Base-by-base conservation (phyloP, 2,113 vertebrate species). In the Apus apus region DNA sequence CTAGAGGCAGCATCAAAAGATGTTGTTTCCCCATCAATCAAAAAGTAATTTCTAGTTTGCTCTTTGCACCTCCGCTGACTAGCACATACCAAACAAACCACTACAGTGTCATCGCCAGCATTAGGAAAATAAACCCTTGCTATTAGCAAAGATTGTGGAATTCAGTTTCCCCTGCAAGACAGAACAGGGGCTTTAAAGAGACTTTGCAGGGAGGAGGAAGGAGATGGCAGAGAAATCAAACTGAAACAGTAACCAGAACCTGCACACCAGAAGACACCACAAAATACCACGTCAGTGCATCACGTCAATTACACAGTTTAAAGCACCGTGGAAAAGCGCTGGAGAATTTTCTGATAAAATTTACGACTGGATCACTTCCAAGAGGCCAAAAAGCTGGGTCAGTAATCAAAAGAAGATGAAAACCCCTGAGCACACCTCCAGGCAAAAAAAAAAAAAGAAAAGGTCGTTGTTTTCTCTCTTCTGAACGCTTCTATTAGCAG, bases 21-120 rank as follows among this genome's bases (percentile, higher is more conserved):
- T 78, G 48, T 79, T 87, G 45, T 56, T 81, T 71, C 50, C 30
- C 53, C 18, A 72, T 94, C 61, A 93, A 79, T 95, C 84, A 94
- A 87, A 92, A 89, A 53, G 22, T 20, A 87, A 9, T 53, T 84
- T 48, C 34, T 67, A 7, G 13, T 61, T 94, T 74, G 68, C 18
- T 74, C 18, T 81, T 86, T 91, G 88, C 80, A 78, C 26, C 45
- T 74, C 51, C 11, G 8, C 65, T 68, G 53, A 26, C n/a, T 38
- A 16, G 22, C 26, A 13, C 0, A 0, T 56, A 85, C 32, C 64
- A 43, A 46, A 58, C 50, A 85, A 91, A 74, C 9, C 23, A 75
- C 62, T 65, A n/a, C 51, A 48, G 29, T 22, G n/a, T 38, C 64
- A 56, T n/a, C 30, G 10, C 20, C 0, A 0, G 72, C 16, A 87